Percentiles rank a stretch among this genome's conserved stretches.
Conservation (phyloP, 2,113 vertebrate genomes). For the Macquaria australasica region DNA sequence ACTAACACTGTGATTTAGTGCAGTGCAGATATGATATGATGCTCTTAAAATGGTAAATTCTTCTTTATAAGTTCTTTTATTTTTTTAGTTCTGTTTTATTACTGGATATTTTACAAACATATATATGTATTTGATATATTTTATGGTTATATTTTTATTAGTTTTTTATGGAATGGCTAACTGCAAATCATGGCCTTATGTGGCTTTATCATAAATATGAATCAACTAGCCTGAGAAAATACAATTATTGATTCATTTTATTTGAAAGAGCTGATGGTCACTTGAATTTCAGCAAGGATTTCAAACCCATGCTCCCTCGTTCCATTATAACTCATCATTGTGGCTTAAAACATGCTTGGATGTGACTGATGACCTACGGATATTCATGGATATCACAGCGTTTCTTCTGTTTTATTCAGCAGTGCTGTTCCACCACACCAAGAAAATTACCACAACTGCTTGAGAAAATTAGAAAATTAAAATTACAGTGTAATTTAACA, state of each 20-base stretch:
- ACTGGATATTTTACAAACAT: not conserved
- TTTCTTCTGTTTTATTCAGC: conserved; percentile 15
- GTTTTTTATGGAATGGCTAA: not conserved
- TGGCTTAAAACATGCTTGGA: conserved; percentile 22
- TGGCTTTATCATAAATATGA: not conserved
- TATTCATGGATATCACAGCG: conserved; percentile 21
- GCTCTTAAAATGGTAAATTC: conserved; percentile 15
- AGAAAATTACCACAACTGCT: conserved; percentile 11
- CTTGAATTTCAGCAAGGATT: conserved; percentile 33
- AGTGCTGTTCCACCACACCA: not conserved
- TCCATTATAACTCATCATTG: conserved; percentile 20
- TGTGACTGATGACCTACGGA: conserved; percentile 34
- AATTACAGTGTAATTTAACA: conserved; percentile 20
- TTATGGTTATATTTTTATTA: not conserved
- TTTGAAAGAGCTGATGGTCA: conserved; percentile 28
- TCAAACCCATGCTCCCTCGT: conserved; percentile 1
- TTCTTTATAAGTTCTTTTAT: conserved; percentile 21
- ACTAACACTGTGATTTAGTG: conserved; percentile 58
- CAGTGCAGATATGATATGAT: conserved; percentile 52
- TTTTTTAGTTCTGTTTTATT: not conserved
- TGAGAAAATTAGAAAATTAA: not conserved
- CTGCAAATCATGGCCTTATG: not conserved
- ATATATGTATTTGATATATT: not conserved
- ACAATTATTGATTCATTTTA: conserved; percentile 30
- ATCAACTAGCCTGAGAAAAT: conserved; percentile 17